A percentile compares a stretch with the other conserved stretches of the same genome.
Evolutionary conservation across 2,797 vertebrate species (phyloP).

Genomic region (Echiichthys vipera): DNA sequence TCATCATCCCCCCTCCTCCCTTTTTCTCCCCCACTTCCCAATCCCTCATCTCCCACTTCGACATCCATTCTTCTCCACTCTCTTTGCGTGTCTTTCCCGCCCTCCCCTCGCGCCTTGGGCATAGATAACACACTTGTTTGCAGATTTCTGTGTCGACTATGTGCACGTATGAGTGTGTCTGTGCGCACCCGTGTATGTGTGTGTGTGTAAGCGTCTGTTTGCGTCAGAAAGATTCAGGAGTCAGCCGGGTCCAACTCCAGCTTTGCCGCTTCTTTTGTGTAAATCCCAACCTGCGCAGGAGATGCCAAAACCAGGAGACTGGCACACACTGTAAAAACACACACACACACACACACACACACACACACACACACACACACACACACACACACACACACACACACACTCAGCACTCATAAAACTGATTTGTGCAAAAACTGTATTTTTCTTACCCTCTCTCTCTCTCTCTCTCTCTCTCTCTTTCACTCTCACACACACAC

Average conservation of each 20-base stretch:
- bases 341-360: slow-evolving; percentile 18
- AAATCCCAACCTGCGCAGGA: slow-evolving; percentile 43
- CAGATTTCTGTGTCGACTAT: slow-evolving; percentile 14
- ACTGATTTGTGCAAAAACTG: slow-evolving; percentile 7
- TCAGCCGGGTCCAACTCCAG: slow-evolving; percentile 56
- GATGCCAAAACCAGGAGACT: slow-evolving; percentile 39
- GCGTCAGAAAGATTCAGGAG: slow-evolving; percentile 7
- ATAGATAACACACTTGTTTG: slow-evolving; percentile 50
- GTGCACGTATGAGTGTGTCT: not conserved
- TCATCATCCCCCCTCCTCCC: not conserved
- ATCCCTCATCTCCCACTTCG: slow-evolving; percentile 11
- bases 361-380: not conserved
- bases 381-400: not conserved
- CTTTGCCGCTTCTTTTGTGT: slow-evolving; percentile 61
- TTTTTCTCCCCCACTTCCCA: not conserved
- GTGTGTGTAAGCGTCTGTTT: slow-evolving; percentile 9
- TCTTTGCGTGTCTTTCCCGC: slow-evolving; percentile 14
- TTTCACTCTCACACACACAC: not conserved
- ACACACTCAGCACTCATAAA: not conserved
- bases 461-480: too few relatives aligned
- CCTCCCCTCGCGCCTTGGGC: not conserved
- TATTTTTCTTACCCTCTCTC: too few relatives aligned
- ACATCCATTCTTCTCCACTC: slow-evolving; percentile 22
- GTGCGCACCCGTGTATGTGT: slow-evolving; percentile 12
- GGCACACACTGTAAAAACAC: slow-evolving; percentile 4